Conservation (phyloP, 2,113 vertebrate species). For the Oenanthe melanoleuca region DNA sequence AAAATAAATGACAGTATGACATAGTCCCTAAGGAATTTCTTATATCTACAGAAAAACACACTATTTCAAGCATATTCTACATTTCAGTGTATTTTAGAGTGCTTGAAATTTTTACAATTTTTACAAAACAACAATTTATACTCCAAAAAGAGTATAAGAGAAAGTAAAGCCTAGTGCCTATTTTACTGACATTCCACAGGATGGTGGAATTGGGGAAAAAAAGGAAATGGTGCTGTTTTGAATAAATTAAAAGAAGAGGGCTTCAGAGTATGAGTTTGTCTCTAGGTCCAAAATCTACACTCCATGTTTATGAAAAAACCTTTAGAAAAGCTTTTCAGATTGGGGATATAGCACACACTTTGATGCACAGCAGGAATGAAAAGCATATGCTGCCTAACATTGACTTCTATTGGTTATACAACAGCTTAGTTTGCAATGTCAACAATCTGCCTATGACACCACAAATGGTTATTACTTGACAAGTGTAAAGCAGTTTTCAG, state of each 20-base stretch:
- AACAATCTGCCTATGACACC: background rate
- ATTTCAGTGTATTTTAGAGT: conserved; percentile 33
- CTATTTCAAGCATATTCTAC: conserved; percentile 44
- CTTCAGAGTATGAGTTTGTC: background rate
- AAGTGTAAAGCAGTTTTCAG: background rate
- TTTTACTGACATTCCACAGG: background rate
- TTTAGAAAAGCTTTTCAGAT: background rate
- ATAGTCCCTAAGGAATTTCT: conserved; percentile 45
- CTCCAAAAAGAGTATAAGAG: conserved; percentile 21
- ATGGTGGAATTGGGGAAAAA: background rate
- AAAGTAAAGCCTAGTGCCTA: background rate
- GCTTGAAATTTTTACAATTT: conserved; percentile 24
- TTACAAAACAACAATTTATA: background rate
- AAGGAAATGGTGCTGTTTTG: background rate
- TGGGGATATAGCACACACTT: background rate
- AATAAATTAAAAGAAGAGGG: background rate
- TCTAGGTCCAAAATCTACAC: background rate
- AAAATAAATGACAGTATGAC: conserved; percentile 61
- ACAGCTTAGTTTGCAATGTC: background rate
- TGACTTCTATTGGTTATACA: background rate
- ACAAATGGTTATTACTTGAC: background rate
- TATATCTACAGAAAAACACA: conserved; percentile 48
- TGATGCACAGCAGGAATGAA: background rate
- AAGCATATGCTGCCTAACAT: background rate
- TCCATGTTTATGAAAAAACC: background rate